A percentile compares a stretch with the other conserved stretches of the same genome.
Evolutionary conservation across 2,113 vertebrate genomes (phyloP).

Genomic region (Ptychochromis oligacanthus): DNA sequence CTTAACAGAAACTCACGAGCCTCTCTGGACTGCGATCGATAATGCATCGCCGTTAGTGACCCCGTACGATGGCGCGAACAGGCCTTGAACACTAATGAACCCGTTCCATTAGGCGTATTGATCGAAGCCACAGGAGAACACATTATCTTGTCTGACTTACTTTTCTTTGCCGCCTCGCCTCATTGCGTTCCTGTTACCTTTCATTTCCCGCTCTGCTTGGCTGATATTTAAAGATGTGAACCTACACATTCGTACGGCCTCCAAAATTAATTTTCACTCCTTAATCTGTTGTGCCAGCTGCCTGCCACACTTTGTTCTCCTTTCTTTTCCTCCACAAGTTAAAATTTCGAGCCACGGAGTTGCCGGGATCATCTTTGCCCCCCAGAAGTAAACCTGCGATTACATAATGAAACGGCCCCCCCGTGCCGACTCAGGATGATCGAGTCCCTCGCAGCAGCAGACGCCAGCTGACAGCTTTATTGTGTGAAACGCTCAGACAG

Average conservation of each 20-base stretch:
- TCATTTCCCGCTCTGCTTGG: slow-evolving; percentile 6
- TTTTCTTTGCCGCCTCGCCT: not conserved
- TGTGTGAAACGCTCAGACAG: not conserved
- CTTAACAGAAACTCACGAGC: slow-evolving; percentile 9
- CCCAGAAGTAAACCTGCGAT: not conserved
- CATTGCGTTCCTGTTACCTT: not conserved
- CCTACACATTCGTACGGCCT: not conserved
- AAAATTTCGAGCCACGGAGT: not conserved
- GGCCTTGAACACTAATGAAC: slow-evolving; percentile 47
- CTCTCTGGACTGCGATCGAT: slow-evolving; percentile 14
- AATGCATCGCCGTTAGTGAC: slow-evolving; percentile 13
- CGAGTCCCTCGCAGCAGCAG: not conserved
- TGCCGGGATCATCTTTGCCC: not conserved
- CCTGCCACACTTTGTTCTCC: not conserved
- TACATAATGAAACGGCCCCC: not conserved
- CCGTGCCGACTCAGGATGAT: not conserved
- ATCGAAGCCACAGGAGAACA: not conserved
- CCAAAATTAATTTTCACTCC: not conserved
- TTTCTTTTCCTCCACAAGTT: not conserved
- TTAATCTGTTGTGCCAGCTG: not conserved
- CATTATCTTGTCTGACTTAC: slow-evolving; percentile 1
- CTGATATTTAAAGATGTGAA: slow-evolving; percentile 3
- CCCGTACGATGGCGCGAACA: not conserved
- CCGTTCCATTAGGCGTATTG: slow-evolving; percentile 40
- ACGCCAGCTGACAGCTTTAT: not conserved